These are phyloP conservation scores for Tuta absoluta DNA, from an alignment of 2,888 invertebrate species.

Conservation along the genomic window DNA sequence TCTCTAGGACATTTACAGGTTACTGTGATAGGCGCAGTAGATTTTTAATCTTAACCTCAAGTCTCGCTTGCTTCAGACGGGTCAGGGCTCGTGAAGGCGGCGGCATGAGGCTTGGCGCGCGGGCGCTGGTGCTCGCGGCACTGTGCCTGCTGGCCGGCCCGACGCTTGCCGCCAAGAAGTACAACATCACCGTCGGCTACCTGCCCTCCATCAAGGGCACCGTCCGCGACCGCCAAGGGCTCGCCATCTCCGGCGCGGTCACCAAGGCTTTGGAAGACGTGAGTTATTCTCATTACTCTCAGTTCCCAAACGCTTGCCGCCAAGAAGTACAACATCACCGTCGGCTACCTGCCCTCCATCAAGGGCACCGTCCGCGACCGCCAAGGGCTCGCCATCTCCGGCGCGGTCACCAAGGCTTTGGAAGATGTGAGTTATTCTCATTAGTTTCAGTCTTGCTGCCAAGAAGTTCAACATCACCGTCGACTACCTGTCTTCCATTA, in stretches of 20 bases:
- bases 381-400: constrained; percentile 93
- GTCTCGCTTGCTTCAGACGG: constrained; percentile 49
- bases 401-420: constrained; percentile 94
- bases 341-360: constrained; percentile 93
- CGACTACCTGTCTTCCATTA: constrained; percentile 24
- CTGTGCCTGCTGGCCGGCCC: constrained; percentile 80
- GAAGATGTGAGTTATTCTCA: too few relatives aligned
- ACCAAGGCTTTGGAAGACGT: constrained; percentile 94
- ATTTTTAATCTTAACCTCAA: background rate
- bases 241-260: constrained; percentile 94
- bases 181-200: constrained; percentile 90
- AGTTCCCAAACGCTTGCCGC: constrained; percentile 71
- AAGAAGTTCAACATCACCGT: background rate
- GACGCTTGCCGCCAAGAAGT: constrained; percentile 69
- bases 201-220: constrained; percentile 90
- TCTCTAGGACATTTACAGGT: too few relatives aligned
- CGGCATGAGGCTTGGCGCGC: constrained; percentile 85
- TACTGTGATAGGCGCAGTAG: background rate
- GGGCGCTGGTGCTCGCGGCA: constrained; percentile 84
- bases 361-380: constrained; percentile 88
- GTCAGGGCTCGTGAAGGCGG: constrained; percentile 71
- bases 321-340: constrained; percentile 82
- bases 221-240: constrained; percentile 89
- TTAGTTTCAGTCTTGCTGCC: too few relatives aligned
- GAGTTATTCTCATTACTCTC: too few relatives aligned